phyloP scores from a whole-genome alignment of 2,113 vertebrate species.

The Phocoena sinus region DNA sequence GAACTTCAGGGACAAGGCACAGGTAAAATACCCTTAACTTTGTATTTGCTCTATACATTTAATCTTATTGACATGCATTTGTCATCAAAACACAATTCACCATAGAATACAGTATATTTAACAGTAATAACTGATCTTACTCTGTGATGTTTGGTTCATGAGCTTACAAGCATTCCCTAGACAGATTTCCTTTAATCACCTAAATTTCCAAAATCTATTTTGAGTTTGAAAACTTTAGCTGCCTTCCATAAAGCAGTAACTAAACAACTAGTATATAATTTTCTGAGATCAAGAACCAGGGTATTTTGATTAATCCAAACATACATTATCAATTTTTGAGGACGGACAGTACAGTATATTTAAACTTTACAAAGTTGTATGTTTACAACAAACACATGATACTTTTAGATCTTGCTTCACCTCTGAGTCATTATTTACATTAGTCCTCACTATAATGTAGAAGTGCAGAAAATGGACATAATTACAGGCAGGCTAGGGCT shows the following conservation, averaged over 20 bases:
- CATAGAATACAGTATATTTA: not conserved
- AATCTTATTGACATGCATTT: not conserved
- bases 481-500: not conserved
- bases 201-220: not conserved
- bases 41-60: not conserved
- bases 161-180: not conserved
- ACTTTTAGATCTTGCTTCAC: not conserved
- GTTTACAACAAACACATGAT: not conserved
- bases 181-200: not conserved
- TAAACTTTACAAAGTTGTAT: not conserved
- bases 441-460: not conserved
- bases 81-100: not conserved
- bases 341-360: not conserved
- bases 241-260: not conserved
- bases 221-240: not conserved
- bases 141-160: not conserved
- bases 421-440: not conserved
- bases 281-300: not conserved
- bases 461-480: not conserved
- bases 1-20: conserved; percentile 79
- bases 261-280: not conserved
- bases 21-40: conserved; percentile 31
- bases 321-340: not conserved
- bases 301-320: not conserved
- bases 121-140: not conserved